phyloP scores from a whole-genome alignment of 2,113 vertebrate species.

The Herpetotheres cachinnans region DNA sequence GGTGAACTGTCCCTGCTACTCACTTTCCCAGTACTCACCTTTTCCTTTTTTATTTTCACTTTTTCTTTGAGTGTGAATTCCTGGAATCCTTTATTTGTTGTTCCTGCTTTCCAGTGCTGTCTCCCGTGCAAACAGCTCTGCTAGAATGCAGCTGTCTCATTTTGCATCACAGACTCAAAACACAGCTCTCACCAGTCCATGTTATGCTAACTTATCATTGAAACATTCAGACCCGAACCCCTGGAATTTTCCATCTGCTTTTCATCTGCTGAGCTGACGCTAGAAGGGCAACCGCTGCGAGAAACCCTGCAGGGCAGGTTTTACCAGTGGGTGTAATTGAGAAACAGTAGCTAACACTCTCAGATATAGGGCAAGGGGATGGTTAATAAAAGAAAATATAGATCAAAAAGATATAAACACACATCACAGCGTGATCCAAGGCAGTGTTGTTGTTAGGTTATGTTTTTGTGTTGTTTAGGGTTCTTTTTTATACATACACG shows the following conservation, averaged over 20 bases:
- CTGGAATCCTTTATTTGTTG: background rate
- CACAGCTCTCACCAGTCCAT: slow-evolving; percentile 55
- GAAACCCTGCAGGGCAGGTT: slow-evolving; percentile 60
- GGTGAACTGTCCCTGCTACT: background rate
- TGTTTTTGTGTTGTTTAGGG: background rate
- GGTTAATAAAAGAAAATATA: slow-evolving; percentile 70
- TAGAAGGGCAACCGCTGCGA: slow-evolving; percentile 55
- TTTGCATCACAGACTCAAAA: slow-evolving; percentile 61
- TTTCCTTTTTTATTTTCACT: background rate
- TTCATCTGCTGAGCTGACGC: slow-evolving; percentile 61
- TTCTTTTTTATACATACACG: background rate
- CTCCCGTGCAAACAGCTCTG: background rate
- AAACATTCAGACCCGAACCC: slow-evolving; percentile 68
- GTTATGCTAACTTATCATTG: slow-evolving; percentile 70
- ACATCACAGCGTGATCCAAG: slow-evolving; percentile 38
- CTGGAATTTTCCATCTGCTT: slow-evolving; percentile 78
- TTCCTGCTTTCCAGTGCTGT: background rate
- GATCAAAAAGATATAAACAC: slow-evolving; percentile 65
- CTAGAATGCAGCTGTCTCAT: slow-evolving; percentile 43
- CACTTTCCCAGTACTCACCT: background rate
- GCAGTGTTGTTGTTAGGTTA: background rate
- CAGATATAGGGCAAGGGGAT: slow-evolving; percentile 38
- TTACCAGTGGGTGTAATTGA: slow-evolving; percentile 66
- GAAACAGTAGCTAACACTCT: slow-evolving; percentile 61
- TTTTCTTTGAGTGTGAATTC: background rate